Base-by-base conservation (phyloP, 2,888 invertebrate genomes). In the Tetranychus piercei region DNA sequence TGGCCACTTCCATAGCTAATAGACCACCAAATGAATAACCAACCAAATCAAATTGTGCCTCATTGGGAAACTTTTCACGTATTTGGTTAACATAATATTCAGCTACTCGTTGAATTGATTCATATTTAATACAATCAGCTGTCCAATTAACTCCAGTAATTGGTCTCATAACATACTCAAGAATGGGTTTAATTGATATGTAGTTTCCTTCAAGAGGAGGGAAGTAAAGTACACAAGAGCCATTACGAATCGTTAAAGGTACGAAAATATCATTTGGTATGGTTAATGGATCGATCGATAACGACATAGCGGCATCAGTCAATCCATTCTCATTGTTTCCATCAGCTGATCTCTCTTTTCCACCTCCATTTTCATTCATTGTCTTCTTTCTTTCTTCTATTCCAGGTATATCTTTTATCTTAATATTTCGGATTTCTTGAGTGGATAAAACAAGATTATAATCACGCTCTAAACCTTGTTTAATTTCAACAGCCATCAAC, bases 401-500 rank as follows among this genome's bases (percentile, higher is more conserved):
- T 65, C 87, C 86, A 67, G 86, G 85, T 73, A 94, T 85, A 79
- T 87, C 87, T 44, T 87, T 88, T 80, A 94, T 89, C 0, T 91
- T 92, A 72, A 94, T 85, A 74, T 85, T 87, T 77, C 94, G 87
- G 80, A 96, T 93, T 84, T 95, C 94, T 83, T 92, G 91, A 79
- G 94, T 90, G 77, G 90, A 89, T 78, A 97, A 85, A 44, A 91
- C 88, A 76, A 95, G 84, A 83, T 96, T 95, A 84, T 90, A 94
- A 81, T 90, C 91, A 75, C 94, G 87, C 82, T 95, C 94, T 74
- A 95, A 84, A 6, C 83, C 82, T 79, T 85, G 77, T 64, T 75
- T 96, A 81, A 97, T 94, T 86, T 97, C 97, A 3, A 96, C 94
- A 71, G 95, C 94, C 96, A 97, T 97, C 79, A 97, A 84, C 2